Evolutionary conservation across 92 coral and sea anemone species (phyloP), one percentile per base, ranked within the genome.

Genomic region (Zoanthus sansibaricus): DNA sequence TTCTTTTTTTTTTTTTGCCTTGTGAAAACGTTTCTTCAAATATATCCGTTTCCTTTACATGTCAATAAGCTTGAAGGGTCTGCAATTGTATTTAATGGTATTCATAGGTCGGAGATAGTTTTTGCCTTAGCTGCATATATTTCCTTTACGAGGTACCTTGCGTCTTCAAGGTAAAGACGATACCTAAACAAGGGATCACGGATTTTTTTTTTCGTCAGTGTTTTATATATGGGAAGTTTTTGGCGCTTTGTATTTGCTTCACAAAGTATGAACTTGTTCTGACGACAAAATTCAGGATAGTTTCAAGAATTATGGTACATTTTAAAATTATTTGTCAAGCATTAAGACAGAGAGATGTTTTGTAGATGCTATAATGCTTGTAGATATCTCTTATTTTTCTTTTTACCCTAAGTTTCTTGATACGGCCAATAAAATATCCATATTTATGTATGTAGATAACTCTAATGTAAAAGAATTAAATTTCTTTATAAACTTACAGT

Each of bases 11-110:
- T 3, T 58, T 12, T n/a, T n/a, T n/a, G n/a, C n/a, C n/a, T 58
- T 14, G 14, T 58, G 6, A 14, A 25, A 64, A 59, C 20, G 7
- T 77, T 14, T 1, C 84, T 58, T 6, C 17, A n/a, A n/a, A n/a
- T n/a, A n/a, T n/a, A n/a, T n/a, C n/a, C 49, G 51, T 67, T 30
- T 4, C 18, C 51, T 64, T 32, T 16, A 61, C 72, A 21, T 37
- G 11, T 3, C 74, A 64, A 32, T 66, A 59, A 66, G 52, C 85
- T 80, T 80, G 85, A 80, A 80, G 85, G 85, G 85, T 80, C 85
- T 80, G 85, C 66, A 80, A 80, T 66, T 80, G 46, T 80, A 80
- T 80, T 80, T 80, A 80, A 64, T 64, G 42, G 3, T 33, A 42
- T 17, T 78, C 17, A 42, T 54, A 33, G 33, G 33, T 42, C 17